These are phyloP conservation scores for Dreissena polymorpha DNA, from an alignment of 1,140 invertebrate species.

Conservation along the genomic window DNA sequence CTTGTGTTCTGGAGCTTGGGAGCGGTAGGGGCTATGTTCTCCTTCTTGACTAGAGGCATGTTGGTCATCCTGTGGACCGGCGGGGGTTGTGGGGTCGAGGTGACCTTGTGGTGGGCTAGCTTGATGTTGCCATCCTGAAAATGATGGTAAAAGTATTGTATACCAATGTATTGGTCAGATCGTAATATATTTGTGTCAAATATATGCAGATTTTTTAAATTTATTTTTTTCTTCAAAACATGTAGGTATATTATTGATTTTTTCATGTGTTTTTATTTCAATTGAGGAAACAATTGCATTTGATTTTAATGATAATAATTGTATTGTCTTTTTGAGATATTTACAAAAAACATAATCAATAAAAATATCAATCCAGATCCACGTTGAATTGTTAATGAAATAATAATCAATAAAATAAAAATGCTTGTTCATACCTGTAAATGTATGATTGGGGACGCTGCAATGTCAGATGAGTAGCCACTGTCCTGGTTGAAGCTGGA, in stretches of 20 bases:
- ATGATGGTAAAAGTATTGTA: constrained; percentile 1
- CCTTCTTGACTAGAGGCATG: constrained; percentile 13
- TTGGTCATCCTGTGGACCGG: constrained; percentile 21
- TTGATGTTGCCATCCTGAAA: constrained; percentile 35
- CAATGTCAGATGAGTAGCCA: constrained; percentile 64
- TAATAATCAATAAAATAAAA: background rate
- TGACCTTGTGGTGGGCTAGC: background rate
- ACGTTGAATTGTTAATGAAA: no score
- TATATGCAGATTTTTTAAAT: background rate
- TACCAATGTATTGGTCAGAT: background rate
- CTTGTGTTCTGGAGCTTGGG: background rate
- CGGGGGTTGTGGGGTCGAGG: constrained; percentile 38
- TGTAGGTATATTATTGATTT: no score
- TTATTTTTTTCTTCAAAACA: no score
- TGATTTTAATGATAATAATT: no score
- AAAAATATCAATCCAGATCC: no score
- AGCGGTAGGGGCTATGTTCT: constrained; percentile 22
- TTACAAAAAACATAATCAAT: no score
- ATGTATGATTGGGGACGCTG: constrained; percentile 57
- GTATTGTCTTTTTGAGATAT: no score
- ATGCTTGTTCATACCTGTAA: constrained; percentile 16
- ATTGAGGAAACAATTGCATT: no score
- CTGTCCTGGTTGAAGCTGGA: constrained; percentile 55
- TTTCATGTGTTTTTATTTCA: no score
- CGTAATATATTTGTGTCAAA: constrained; percentile 6